A percentile compares a stretch with the other conserved stretches of the same genome.
Conservation (phyloP, 2,888 invertebrate genomes). For the Diloba caeruleocephala region DNA sequence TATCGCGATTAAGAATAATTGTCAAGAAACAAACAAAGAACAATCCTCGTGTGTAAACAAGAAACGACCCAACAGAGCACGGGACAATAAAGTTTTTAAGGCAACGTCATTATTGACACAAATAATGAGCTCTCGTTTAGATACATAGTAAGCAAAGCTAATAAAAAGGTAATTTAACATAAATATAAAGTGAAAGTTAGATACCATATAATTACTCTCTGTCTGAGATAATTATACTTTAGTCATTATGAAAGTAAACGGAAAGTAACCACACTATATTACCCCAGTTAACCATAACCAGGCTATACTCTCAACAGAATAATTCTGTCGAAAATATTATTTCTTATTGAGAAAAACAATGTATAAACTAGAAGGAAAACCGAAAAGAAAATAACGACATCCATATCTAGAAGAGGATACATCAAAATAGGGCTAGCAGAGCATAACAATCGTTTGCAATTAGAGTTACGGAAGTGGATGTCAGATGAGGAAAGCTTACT, state of each 20-base stretch:
- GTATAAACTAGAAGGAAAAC: conserved; percentile 28
- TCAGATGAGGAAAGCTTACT: conserved; percentile 76
- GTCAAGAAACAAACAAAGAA: conserved; percentile 28
- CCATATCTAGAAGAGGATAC: conserved; percentile 61
- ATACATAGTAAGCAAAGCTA: not conserved
- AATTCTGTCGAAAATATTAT: not conserved
- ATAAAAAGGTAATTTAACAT: conserved; percentile 19
- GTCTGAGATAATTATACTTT: conserved; percentile 23
- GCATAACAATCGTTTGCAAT: conserved; percentile 66
- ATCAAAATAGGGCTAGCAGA: conserved; percentile 53
- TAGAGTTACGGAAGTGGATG: conserved; percentile 67
- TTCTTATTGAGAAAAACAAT: conserved; percentile 13
- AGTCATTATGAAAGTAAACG: conserved; percentile 34
- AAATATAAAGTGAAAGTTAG: conserved; percentile 24
- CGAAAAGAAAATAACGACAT: conserved; percentile 35
- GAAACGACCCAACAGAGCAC: conserved; percentile 22
- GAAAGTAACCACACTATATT: conserved; percentile 18
- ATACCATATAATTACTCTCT: conserved; percentile 8
- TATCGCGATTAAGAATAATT: conserved; percentile 51
- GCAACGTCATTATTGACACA: conserved; percentile 7
- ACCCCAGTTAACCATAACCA: conserved; percentile 15
- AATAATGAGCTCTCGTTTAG: conserved; percentile 19
- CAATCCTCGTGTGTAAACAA: conserved; percentile 35
- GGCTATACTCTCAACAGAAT: not conserved
- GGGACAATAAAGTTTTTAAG: conserved; percentile 32